These are phyloP conservation scores for Raja brachyura DNA, from an alignment of 2,113 vertebrate genomes.

Conservation along the genomic window DNA sequence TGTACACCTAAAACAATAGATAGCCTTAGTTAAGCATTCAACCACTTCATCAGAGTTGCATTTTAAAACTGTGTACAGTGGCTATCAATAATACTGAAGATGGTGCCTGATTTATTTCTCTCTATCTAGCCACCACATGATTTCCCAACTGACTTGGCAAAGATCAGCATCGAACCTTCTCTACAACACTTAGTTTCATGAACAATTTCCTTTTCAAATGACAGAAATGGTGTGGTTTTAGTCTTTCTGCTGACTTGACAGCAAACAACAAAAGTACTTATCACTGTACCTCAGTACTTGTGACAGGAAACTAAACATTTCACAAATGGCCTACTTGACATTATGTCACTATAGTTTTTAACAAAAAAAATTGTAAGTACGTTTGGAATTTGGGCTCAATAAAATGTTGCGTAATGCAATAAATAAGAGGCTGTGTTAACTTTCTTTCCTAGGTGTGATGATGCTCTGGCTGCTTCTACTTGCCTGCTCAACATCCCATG, in stretches of 20 bases:
- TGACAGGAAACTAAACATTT: background rate
- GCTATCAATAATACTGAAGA: background rate
- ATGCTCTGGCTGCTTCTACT: slow-evolving; percentile 69
- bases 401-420: background rate
- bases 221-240: too few species aligned
- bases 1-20: background rate
- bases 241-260: too few species aligned
- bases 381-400: background rate
- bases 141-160: background rate
- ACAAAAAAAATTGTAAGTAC: background rate
- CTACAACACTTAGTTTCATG: background rate
- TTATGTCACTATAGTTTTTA: background rate
- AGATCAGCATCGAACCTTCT: background rate
- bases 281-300: too few species aligned
- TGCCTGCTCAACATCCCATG: slow-evolving; percentile 62
- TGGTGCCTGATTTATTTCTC: background rate
- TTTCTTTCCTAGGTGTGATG: slow-evolving; percentile 52
- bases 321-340: background rate
- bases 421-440: background rate
- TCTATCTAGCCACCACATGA: background rate
- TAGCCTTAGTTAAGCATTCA: background rate
- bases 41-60: background rate
- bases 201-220: background rate
- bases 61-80: background rate
- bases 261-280: too few species aligned